A percentile compares a stretch with the other conserved stretches of the same genome.
phyloP scores from a whole-genome alignment of 2,113 vertebrate genomes.

The Turdus rufiventris region DNA sequence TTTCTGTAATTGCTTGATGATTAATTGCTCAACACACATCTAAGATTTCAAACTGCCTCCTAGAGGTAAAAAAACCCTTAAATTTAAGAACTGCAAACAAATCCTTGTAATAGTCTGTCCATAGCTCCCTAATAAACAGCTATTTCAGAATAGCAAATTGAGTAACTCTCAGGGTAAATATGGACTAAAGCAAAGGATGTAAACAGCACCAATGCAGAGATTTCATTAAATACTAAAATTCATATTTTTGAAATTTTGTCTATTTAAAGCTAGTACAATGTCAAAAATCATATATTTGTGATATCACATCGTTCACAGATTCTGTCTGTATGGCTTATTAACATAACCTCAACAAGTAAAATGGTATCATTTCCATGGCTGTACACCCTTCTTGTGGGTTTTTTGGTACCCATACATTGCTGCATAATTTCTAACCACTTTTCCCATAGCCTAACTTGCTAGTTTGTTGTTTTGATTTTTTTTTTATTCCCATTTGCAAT shows the following conservation, averaged over 20 bases:
- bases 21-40: neutral
- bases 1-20: neutral
- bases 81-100: neutral
- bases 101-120: neutral
- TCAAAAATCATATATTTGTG: neutral
- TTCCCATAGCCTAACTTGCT: neutral
- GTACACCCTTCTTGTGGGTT: rapidly evolving
- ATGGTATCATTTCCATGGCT: neutral
- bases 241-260: neutral
- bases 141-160: neutral
- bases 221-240: neutral
- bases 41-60: neutral
- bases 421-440: neutral
- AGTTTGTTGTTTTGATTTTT: neutral
- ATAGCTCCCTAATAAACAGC: neutral
- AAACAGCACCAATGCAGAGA: neutral
- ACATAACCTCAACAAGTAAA: neutral
- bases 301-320: neutral
- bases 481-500: neutral
- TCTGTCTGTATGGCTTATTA: neutral
- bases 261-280: neutral
- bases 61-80: neutral
- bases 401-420: neutral
- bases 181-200: neutral
- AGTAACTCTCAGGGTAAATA: neutral